A percentile compares a stretch with the other conserved stretches of the same genome.
Conservation (phyloP, 2,888 invertebrate species). For the Hipparchia semele region DNA sequence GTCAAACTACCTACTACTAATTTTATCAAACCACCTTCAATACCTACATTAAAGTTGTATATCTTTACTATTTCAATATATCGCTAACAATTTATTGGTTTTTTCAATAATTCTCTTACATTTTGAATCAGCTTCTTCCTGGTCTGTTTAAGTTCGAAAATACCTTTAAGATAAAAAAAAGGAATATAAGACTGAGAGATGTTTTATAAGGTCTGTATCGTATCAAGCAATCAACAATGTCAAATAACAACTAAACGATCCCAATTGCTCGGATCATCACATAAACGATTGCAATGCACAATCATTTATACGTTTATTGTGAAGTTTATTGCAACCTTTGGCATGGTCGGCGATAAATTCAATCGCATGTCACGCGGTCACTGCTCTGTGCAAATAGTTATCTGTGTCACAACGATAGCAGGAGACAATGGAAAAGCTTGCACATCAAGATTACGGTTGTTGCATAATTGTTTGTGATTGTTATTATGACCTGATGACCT, state of each 20-base stretch:
- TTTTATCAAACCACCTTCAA: too few relatives aligned
- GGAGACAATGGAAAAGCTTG: conserved; percentile 21
- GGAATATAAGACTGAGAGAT: too few relatives aligned
- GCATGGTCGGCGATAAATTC: conserved; percentile 19
- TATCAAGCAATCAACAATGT: not conserved
- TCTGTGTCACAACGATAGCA: conserved; percentile 19
- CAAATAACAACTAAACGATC: not conserved
- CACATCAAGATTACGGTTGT: conserved; percentile 16
- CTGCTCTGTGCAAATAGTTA: conserved; percentile 32
- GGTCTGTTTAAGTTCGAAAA: too few relatives aligned
- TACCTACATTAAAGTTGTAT: too few relatives aligned
- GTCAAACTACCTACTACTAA: too few relatives aligned
- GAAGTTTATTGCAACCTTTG: conserved; percentile 15
- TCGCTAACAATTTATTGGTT: too few relatives aligned
- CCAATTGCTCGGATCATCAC: not conserved
- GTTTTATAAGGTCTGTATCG: too few relatives aligned
- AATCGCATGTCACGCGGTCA: conserved; percentile 36
- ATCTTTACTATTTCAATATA: too few relatives aligned
- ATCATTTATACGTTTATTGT: not conserved
- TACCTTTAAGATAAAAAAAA: too few relatives aligned
- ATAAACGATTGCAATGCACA: not conserved
- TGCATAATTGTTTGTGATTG: conserved; percentile 17
- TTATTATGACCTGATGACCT: conserved; percentile 1
- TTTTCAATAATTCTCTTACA: too few relatives aligned
- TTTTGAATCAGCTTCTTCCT: too few relatives aligned